These are phyloP conservation scores for Drosophila aldrichi DNA, from an alignment of 2,888 invertebrate species.

Conservation along the genomic window DNA sequence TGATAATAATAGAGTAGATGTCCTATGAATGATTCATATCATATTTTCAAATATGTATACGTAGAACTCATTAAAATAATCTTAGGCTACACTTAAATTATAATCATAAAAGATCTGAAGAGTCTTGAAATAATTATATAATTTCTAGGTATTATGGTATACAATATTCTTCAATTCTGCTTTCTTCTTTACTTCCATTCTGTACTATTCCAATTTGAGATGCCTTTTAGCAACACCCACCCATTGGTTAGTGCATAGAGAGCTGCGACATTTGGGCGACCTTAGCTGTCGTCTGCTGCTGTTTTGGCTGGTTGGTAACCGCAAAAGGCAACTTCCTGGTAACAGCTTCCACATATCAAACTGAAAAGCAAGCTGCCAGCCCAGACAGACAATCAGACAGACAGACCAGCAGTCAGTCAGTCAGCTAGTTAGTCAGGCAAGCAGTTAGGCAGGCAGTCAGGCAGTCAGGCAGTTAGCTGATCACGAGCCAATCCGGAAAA, in stretches of 20 bases:
- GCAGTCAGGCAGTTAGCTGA: slow-evolving; percentile 42
- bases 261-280: slow-evolving; percentile 62
- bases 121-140: background rate
- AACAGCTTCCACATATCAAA: slow-evolving; percentile 67
- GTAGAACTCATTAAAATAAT: too few relatives aligned
- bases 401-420: slow-evolving; percentile 41
- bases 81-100: too few relatives aligned
- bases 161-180: background rate
- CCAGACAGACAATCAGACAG: slow-evolving; percentile 18
- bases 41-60: background rate
- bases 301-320: slow-evolving; percentile 38
- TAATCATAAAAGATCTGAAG: too few relatives aligned
- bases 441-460: slow-evolving; percentile 26
- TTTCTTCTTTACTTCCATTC: background rate
- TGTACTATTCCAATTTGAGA: slow-evolving; percentile 1
- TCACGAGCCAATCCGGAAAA: slow-evolving; percentile 75
- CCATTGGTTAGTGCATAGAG: background rate
- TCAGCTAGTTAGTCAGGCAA: slow-evolving; percentile 11
- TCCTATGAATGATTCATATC: too few relatives aligned
- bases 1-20: too few relatives aligned
- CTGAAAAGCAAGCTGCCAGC: slow-evolving; percentile 41
- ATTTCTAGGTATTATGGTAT: too few relatives aligned
- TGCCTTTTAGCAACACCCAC: slow-evolving; percentile 32
- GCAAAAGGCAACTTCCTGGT: slow-evolving; percentile 56
- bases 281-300: slow-evolving; percentile 48